Base-by-base conservation (phyloP, 2,888 invertebrate genomes). In the Stegana nigrithorax region DNA sequence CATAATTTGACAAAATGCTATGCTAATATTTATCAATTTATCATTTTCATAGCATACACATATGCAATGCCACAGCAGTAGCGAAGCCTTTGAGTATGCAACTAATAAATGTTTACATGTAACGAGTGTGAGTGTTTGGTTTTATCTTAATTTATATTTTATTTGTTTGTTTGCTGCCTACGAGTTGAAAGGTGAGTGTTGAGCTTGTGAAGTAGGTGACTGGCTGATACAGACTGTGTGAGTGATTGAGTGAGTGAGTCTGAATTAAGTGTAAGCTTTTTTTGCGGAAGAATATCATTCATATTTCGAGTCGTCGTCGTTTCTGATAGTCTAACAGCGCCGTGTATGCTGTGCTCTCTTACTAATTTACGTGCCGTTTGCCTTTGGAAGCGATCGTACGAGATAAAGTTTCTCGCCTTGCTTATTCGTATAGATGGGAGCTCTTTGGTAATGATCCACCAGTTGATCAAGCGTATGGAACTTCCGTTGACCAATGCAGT, bases 361-460 rank as follows among this genome's bases (percentile, higher is more conserved):
- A 23, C 21, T 29, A 65, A 70, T 70, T 86, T 86, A 86, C 84
- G 85, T 86, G 67, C 86, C 86, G 72, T 86, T 86, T 64, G 86
- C 86, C 75, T 91, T 91, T 58, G 95, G 95, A 84, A 99, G 90
- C 71, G 98, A 93, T 81, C 97, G 93, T 82, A 98, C 95, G 77
- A 99, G 91, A 88, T 96, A 99, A 65, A 99, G 89, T 87, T 97
- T 98, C 88, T 99, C 98, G 77, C 97, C 97, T 86, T 95, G 94
- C 86, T 96, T 96, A 88, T 96, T 96, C 82, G 97, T 97, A 88
- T 97, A 99, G 85, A 99, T 99, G 76, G 99, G 98, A 79, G 98
- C 97, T 84, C 95, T 92, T 89, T 97, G 97, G 89, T 99, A 99
- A 88, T 99, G 98, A 84, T 95, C 94, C 78, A 99, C 97, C 75